These are phyloP conservation scores for Rhagonycha lutea DNA, from an alignment of 2,888 invertebrate species.

Conservation along the genomic window DNA sequence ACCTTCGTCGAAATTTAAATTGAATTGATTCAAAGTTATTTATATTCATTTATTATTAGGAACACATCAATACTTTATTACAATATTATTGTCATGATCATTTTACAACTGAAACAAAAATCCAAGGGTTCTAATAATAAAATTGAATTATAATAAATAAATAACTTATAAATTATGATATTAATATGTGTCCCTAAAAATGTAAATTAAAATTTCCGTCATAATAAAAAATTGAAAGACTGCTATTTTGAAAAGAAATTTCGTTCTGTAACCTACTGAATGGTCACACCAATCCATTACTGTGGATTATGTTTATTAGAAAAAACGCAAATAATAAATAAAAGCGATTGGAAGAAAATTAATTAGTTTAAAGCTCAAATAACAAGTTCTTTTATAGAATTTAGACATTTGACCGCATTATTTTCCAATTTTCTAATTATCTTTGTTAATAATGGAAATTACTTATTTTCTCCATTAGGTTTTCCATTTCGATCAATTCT, in stretches of 20 bases:
- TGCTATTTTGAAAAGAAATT: too few species aligned
- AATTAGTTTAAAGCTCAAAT: background rate
- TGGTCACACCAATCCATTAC: too few species aligned
- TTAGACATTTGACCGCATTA: background rate
- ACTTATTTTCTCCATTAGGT: background rate
- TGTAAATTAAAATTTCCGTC: too few species aligned
- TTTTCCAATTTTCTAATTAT: background rate
- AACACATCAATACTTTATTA: background rate
- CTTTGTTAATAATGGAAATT: background rate
- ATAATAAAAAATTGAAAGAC: too few species aligned
- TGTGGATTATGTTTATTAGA: background rate
- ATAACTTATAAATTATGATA: background rate
- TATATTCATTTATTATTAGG: background rate
- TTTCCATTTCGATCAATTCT: background rate
- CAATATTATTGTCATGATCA: background rate
- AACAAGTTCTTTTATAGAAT: background rate
- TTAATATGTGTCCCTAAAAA: too few species aligned
- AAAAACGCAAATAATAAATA: background rate
- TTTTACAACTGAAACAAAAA: background rate
- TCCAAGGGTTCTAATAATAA: background rate
- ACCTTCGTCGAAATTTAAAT: background rate
- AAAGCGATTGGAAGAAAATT: background rate
- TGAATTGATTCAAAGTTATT: background rate
- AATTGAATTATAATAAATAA: background rate
- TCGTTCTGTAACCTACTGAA: too few species aligned